Evolutionary conservation across 2,797 vertebrate genomes (phyloP).

Genomic region (Micropoecilia bifurca): DNA sequence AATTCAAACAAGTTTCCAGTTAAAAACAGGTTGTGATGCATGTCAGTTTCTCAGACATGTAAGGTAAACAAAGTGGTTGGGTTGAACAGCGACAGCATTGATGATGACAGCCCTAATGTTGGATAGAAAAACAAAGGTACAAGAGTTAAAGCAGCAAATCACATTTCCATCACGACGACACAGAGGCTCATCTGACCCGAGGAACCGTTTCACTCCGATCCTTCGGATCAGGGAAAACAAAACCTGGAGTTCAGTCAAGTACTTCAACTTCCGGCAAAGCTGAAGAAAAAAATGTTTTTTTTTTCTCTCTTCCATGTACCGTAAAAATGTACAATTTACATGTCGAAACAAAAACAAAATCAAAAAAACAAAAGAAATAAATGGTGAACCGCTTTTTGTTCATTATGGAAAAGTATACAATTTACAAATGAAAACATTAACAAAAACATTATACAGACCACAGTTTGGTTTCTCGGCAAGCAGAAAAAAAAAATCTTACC

Average conservation of each 20-base stretch:
- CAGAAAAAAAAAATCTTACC: constrained; percentile 68
- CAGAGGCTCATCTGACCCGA: constrained; percentile 70
- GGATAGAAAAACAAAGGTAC: constrained; percentile 70
- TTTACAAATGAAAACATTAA: constrained; percentile 77
- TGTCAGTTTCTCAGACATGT: constrained; percentile 43
- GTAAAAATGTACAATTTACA: constrained; percentile 79
- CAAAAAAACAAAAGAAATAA: constrained; percentile 43
- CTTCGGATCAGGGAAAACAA: constrained; percentile 64
- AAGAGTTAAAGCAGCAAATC: constrained; percentile 79
- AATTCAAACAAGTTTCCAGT: constrained; percentile 32
- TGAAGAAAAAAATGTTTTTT: constrained; percentile 42
- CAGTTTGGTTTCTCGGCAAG: constrained; percentile 83
- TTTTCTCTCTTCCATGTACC: constrained; percentile 69
- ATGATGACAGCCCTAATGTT: constrained; percentile 74
- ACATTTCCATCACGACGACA: constrained; percentile 79
- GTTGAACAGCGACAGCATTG: constrained; percentile 62
- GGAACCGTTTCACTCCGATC: constrained; percentile 65
- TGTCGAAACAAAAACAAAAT: constrained; percentile 40
- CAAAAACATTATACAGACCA: constrained; percentile 79
- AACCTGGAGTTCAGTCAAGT: constrained; percentile 71
- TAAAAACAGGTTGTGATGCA: constrained; percentile 32
- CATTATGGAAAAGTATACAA: constrained; percentile 73
- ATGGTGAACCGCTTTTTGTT: constrained; percentile 65
- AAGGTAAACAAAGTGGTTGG: constrained; percentile 39
- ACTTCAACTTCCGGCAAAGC: constrained; percentile 72